Evolutionary conservation across 2,888 invertebrate genomes (phyloP), one percentile per base, ranked within the genome.

Genomic region (Ophion ventricosus): DNA sequence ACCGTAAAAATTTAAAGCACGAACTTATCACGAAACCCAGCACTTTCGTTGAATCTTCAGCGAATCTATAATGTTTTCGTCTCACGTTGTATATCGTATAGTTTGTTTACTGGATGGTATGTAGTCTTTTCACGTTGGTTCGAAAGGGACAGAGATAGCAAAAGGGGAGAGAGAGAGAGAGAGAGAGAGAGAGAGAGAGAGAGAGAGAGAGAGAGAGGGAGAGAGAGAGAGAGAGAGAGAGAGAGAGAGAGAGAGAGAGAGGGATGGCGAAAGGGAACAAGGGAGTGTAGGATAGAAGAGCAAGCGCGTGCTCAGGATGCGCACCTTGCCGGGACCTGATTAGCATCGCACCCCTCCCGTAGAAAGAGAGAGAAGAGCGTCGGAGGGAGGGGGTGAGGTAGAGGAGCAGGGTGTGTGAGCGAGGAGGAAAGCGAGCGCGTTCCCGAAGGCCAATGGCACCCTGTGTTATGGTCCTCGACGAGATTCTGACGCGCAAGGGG

Each of bases 361-460:
- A 64, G 77, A 78, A 88, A 87, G 88, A 89, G 61, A 57, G 56
- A 20, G 25, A 61, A 61, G 67, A 89, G 86, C 67, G 77, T 69
- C 88, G 87, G 88, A 89, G 86, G 40, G 43, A 26, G 67, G 2
- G 26, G 35, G 66, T 61, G 77, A 77, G 88, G 87, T 88, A 73
- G 88, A 87, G 88, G 77, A 88, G 86, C 88, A 89, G 86, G 56
- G 66, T 56, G 56, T 66, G 43, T 43, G 26, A 20, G 25, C 59
- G 59, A 77, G 61, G 56, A 40, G 5, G 23, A 59, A 66, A 72
- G 8, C 10, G 76, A 77, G 69, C 43, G 43, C 23, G 54, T 23
- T 86, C 86, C 88, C 86, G 91, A 92, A 92, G 92, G 92, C 92
- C 92, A 92, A 92, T 92, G 92, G 90, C 90, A 89, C 86, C 87